Conservation (phyloP, 2,888 invertebrate species). For the Xylota segnis region DNA sequence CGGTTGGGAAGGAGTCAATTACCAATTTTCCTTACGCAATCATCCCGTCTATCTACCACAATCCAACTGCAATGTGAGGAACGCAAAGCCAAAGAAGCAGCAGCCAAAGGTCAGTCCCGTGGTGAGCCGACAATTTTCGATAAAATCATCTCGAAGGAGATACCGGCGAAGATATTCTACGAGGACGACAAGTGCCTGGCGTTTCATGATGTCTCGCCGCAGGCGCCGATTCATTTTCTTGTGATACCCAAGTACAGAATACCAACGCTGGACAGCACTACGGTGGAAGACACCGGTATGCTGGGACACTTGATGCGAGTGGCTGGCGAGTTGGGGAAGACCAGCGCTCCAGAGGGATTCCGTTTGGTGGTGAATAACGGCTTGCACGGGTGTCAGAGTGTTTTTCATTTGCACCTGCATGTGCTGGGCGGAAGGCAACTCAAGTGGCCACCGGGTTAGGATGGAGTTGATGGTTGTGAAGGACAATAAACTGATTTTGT, state of each 20-base stretch:
- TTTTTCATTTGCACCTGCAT: slow-evolving; percentile 93
- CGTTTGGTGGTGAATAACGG: slow-evolving; percentile 93
- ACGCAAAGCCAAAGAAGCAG: slow-evolving; percentile 65
- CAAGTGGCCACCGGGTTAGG: slow-evolving; percentile 70
- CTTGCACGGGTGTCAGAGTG: slow-evolving; percentile 91
- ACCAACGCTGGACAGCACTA: slow-evolving; percentile 87
- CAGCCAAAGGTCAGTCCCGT: slow-evolving; percentile 54
- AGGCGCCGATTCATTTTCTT: slow-evolving; percentile 93
- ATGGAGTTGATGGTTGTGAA: neutral
- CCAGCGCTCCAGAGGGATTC: slow-evolving; percentile 89
- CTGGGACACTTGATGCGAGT: slow-evolving; percentile 90
- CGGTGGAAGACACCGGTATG: slow-evolving; percentile 87
- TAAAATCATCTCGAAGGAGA: slow-evolving; percentile 90
- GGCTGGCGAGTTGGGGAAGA: slow-evolving; percentile 88
- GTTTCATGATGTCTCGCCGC: slow-evolving; percentile 92
- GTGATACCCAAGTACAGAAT: slow-evolving; percentile 92
- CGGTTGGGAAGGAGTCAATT: neutral
- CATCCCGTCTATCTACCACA: slow-evolving; percentile 35
- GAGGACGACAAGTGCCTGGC: slow-evolving; percentile 93
- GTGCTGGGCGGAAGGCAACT: slow-evolving; percentile 91
- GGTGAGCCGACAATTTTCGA: slow-evolving; percentile 85
- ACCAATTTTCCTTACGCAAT: neutral
- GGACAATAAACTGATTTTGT: slow-evolving; percentile 31
- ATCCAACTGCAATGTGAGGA: slow-evolving; percentile 43
- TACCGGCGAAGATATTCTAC: slow-evolving; percentile 92